phyloP scores from a whole-genome alignment of 2,888 invertebrate species.

The Chrysomela aeneicollis region DNA sequence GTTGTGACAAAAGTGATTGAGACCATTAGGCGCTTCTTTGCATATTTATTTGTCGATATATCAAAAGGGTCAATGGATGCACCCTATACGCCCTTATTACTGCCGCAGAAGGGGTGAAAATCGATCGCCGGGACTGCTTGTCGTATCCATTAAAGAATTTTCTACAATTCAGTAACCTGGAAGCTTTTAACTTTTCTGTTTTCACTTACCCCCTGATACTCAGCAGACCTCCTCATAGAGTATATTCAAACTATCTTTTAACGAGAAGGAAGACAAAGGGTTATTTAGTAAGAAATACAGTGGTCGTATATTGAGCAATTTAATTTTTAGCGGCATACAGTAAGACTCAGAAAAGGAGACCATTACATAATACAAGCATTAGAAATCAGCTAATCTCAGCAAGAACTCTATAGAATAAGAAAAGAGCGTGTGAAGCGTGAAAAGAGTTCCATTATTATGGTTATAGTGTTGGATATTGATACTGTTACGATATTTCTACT shows the following conservation, averaged over 20 bases:
- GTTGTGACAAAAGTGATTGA: constrained; percentile 41
- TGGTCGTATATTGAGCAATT: neutral
- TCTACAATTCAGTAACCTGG: constrained; percentile 53
- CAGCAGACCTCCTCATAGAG: neutral
- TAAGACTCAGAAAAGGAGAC: too few species aligned
- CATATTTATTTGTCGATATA: constrained; percentile 57
- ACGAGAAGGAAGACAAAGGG: neutral
- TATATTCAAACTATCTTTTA: neutral
- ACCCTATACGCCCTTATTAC: constrained; percentile 49
- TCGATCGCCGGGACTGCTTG: constrained; percentile 51
- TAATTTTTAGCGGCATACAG: neutral
- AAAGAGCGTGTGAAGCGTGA: too few species aligned
- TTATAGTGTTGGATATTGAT: too few species aligned
- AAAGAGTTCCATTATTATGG: too few species aligned
- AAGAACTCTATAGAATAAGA: too few species aligned
- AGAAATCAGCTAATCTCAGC: too few species aligned
- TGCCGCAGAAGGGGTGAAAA: constrained; percentile 53
- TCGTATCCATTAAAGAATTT: constrained; percentile 55
- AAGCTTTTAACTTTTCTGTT: constrained; percentile 53
- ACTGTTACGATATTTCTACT: too few species aligned
- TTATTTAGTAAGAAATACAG: neutral
- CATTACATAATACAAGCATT: too few species aligned
- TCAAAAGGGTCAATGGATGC: constrained; percentile 50
- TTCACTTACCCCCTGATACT: constrained; percentile 39
- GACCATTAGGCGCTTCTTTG: constrained; percentile 49